These are phyloP conservation scores for Eupithecia abbreviata DNA, from an alignment of 2,888 invertebrate genomes.

Conservation along the genomic window DNA sequence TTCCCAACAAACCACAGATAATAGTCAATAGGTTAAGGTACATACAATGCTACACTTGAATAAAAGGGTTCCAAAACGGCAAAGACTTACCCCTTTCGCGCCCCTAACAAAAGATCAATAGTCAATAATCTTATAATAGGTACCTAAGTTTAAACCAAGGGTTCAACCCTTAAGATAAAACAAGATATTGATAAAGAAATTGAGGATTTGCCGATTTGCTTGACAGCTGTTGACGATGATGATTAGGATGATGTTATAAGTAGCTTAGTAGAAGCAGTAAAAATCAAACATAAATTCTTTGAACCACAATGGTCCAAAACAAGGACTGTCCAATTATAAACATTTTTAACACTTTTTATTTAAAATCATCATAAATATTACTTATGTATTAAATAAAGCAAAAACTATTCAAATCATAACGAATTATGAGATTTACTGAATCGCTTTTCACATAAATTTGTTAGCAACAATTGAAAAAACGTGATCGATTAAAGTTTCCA, in stretches of 20 bases:
- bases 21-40: conserved; percentile 15
- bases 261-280: conserved; percentile 1
- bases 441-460: background rate
- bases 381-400: too few relatives aligned
- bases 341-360: too few relatives aligned
- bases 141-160: conserved; percentile 50
- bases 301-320: background rate
- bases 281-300: background rate
- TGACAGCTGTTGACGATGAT: conserved; percentile 42
- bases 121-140: conserved; percentile 81
- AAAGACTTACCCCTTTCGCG: conserved; percentile 70
- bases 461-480: background rate
- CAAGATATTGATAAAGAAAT: conserved; percentile 55
- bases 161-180: conserved; percentile 52
- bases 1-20: conserved; percentile 34
- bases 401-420: background rate
- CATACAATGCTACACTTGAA: conserved; percentile 39
- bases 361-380: too few relatives aligned
- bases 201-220: conserved; percentile 63
- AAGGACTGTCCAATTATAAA: background rate
- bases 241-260: conserved; percentile 14
- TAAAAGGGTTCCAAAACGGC: conserved; percentile 51
- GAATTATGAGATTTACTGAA: background rate
- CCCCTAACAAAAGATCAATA: conserved; percentile 79
- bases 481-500: background rate